Conservation (phyloP, 2,113 vertebrate genomes). For the Entomyzon cyanotis region DNA sequence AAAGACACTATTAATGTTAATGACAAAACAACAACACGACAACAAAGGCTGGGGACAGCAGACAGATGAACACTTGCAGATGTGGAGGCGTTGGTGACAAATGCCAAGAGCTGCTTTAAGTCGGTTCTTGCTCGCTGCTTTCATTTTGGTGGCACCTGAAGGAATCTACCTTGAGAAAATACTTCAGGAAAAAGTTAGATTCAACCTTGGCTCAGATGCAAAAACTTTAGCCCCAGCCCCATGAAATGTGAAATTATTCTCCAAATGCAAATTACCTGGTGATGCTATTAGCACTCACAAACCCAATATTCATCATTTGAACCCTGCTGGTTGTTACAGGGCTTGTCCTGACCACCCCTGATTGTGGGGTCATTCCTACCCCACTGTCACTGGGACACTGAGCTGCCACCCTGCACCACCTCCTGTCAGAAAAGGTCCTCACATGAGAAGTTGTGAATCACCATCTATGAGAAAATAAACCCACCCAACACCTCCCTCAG, state of each 20-base stretch:
- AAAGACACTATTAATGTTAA: neutral
- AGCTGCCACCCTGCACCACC: neutral
- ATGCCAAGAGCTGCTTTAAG: neutral
- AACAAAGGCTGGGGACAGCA: neutral
- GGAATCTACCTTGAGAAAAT: neutral
- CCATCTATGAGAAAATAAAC: neutral
- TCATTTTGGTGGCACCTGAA: neutral
- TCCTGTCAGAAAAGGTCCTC: neutral
- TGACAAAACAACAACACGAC: neutral
- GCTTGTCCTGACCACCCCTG: neutral
- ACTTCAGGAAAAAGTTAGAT: neutral
- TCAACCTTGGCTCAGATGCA: neutral
- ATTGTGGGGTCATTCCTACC: rapidly evolving
- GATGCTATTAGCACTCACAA: neutral
- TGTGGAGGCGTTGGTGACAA: rapidly evolving
- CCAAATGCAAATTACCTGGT: neutral
- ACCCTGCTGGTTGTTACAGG: rapidly evolving
- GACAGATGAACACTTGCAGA: neutral
- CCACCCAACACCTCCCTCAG: neutral
- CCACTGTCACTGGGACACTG: rapidly evolving
- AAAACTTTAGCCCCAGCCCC: neutral
- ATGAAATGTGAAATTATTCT: neutral
- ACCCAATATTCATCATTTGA: neutral
- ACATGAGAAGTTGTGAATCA: neutral
- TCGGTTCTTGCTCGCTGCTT: neutral